These are phyloP conservation scores for Bubalus kerabau DNA, from an alignment of 2,113 vertebrate genomes.

Conservation along the genomic window DNA sequence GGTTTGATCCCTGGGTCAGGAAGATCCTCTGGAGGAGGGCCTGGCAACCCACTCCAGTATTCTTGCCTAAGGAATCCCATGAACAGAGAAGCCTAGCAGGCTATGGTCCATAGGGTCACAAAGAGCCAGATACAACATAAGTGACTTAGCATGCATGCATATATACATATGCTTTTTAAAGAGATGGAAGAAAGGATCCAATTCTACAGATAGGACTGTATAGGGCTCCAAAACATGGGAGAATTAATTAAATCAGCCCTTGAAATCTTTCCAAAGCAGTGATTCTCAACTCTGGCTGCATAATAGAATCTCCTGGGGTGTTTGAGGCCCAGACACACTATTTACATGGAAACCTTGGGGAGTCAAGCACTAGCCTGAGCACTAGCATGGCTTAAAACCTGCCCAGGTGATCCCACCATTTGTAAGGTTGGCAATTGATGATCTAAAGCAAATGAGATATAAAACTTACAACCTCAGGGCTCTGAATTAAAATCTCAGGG, in stretches of 20 bases:
- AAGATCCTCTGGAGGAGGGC: background rate
- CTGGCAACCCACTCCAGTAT: background rate
- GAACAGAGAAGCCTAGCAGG: background rate
- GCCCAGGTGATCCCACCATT: background rate
- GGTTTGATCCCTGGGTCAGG: background rate
- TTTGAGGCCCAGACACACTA: background rate
- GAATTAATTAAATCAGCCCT: background rate
- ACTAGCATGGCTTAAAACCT: background rate
- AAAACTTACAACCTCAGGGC: background rate
- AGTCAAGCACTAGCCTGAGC: background rate
- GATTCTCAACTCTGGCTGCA: background rate
- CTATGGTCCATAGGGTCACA: background rate
- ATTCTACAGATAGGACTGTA: background rate
- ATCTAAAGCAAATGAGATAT: background rate
- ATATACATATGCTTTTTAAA: background rate
- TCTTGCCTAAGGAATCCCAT: background rate
- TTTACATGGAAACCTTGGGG: background rate
- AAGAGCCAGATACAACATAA: background rate
- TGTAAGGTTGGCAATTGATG: background rate
- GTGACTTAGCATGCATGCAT: background rate
- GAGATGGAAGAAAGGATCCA: background rate
- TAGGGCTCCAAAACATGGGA: background rate
- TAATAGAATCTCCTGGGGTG: background rate
- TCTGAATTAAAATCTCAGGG: background rate
- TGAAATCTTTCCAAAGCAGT: background rate